Evolutionary conservation across 2,888 invertebrate genomes (phyloP).

Genomic region (Tetheella fluctuosa): DNA sequence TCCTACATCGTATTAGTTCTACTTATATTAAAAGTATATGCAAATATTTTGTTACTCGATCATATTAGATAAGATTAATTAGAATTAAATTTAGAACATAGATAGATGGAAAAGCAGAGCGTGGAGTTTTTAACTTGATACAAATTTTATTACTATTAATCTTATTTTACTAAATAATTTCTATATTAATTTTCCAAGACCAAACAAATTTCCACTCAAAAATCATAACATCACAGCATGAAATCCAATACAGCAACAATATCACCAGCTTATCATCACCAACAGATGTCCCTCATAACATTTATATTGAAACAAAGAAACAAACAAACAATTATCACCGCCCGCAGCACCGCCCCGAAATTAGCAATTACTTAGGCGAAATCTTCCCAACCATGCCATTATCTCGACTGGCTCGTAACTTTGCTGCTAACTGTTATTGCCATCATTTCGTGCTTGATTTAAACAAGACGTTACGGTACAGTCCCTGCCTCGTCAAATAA

Average conservation of each 20-base stretch:
- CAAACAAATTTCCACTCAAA: too few species aligned
- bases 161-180: too few species aligned
- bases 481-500: constrained; percentile 44
- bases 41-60: too few species aligned
- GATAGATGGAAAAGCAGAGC: too few species aligned
- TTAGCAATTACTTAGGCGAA: constrained; percentile 78
- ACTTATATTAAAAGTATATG: too few species aligned
- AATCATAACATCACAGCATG: not conserved
- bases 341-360: constrained; percentile 57
- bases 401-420: constrained; percentile 69
- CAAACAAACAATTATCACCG: constrained; percentile 70
- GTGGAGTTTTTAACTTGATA: too few species aligned
- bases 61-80: too few species aligned
- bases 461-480: constrained; percentile 69
- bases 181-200: too few species aligned
- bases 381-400: constrained; percentile 69
- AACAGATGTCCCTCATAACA: constrained; percentile 26
- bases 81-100: too few species aligned
- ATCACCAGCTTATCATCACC: constrained; percentile 9
- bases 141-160: too few species aligned
- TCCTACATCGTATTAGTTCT: too few species aligned
- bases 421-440: constrained; percentile 76
- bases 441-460: constrained; percentile 78
- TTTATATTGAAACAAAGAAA: constrained; percentile 49
- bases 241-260: constrained; percentile 8